Conservation (phyloP, 2,888 invertebrate species). For the Macaria notata region DNA sequence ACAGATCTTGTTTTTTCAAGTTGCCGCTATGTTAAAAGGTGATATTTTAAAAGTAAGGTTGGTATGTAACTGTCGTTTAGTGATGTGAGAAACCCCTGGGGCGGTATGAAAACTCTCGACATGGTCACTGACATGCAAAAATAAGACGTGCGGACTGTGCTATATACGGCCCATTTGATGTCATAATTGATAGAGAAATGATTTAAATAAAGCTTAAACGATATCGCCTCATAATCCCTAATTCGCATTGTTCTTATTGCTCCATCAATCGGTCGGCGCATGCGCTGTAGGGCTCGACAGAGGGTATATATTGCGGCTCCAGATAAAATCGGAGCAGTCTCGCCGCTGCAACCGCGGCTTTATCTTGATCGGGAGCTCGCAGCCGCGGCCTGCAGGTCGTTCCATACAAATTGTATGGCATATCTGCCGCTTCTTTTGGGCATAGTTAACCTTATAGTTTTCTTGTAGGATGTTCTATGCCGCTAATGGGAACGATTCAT, state of each 20-base stretch:
- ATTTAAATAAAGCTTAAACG: conserved; percentile 27
- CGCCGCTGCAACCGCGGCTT: conserved; percentile 60
- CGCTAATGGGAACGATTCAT: conserved; percentile 73
- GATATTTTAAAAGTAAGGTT: too few species aligned
- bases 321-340: conserved; percentile 71
- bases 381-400: conserved; percentile 68
- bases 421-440: conserved; percentile 77
- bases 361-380: conserved; percentile 72
- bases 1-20: not conserved
- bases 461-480: conserved; percentile 65
- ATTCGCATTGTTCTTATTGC: conserved; percentile 71
- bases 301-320: conserved; percentile 58
- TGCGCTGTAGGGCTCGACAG: conserved; percentile 55
- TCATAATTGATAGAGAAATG: not conserved
- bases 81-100: too few species aligned
- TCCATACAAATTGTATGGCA: conserved; percentile 80
- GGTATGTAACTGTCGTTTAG: too few species aligned
- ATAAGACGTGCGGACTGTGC: too few species aligned
- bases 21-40: too few species aligned
- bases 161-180: not conserved
- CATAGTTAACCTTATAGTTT: conserved; percentile 79
- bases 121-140: too few species aligned
- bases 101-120: too few species aligned
- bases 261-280: conserved; percentile 67
- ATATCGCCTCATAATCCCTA: conserved; percentile 42